Evolutionary conservation across 2,113 vertebrate species (phyloP).

Genomic region (Coreoperca whiteheadi): DNA sequence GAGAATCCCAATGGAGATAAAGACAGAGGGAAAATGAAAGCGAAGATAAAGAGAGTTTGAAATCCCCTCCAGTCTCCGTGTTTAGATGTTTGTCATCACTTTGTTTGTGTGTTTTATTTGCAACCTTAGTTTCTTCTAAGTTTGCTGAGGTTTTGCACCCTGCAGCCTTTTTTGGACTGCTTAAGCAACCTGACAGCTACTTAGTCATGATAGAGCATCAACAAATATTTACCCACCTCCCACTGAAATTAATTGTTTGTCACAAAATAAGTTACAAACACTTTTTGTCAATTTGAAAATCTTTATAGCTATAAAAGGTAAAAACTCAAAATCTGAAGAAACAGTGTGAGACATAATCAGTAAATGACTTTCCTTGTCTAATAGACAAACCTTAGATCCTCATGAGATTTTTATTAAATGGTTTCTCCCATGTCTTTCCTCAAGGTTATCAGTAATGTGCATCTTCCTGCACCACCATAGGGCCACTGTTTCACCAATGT

Average conservation of each 20-base stretch:
- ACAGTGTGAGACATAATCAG: constrained; percentile 11
- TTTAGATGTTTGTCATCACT: constrained; percentile 73
- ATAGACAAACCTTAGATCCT: constrained; percentile 32
- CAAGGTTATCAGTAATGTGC: constrained; percentile 70
- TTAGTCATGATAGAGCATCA: constrained; percentile 37
- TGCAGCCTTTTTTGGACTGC: constrained; percentile 55
- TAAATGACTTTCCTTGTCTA: constrained; percentile 24
- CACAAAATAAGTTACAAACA: constrained; percentile 16
- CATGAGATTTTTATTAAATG: constrained; percentile 58
- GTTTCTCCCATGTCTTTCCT: constrained; percentile 48
- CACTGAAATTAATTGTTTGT: neutral
- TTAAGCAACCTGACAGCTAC: constrained; percentile 47
- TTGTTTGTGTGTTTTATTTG: constrained; percentile 66
- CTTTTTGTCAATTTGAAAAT: constrained; percentile 17
- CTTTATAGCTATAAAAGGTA: neutral
- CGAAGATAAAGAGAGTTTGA: constrained; percentile 62
- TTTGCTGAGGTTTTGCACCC: constrained; percentile 39
- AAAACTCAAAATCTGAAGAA: constrained; percentile 6
- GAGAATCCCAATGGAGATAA: constrained; percentile 63
- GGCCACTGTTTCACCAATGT: constrained; percentile 56
- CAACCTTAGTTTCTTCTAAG: constrained; percentile 36
- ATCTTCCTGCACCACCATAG: constrained; percentile 27
- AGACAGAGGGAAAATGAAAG: constrained; percentile 68
- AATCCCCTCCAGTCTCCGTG: constrained; percentile 71
- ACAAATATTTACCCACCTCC: constrained; percentile 42